phyloP scores from a whole-genome alignment of 2,797 vertebrate genomes.

The Rhynchonycteris naso region DNA sequence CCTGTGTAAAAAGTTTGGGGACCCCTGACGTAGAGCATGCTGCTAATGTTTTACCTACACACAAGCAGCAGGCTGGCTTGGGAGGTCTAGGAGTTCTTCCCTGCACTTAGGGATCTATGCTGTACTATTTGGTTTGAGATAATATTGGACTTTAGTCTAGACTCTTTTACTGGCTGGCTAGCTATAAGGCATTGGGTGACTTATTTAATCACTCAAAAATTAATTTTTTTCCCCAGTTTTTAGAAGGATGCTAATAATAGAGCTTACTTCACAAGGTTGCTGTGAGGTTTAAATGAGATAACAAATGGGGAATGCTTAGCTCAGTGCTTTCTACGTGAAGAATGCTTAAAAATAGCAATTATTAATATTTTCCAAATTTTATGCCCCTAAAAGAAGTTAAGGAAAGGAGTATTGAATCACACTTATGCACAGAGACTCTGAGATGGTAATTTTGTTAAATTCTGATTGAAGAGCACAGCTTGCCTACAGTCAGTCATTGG shows the following conservation, averaged over 20 bases:
- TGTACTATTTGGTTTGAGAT: not conserved
- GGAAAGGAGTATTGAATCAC: slow-evolving; percentile 40
- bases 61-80: not conserved
- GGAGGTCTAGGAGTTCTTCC: fast-evolving
- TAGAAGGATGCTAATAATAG: slow-evolving; percentile 41
- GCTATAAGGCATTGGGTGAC: not conserved
- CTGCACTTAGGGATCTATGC: not conserved
- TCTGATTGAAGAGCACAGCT: slow-evolving; percentile 41
- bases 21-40: no score
- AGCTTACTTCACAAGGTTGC: slow-evolving; percentile 24
- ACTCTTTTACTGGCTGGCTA: not conserved
- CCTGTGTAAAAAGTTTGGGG: no score
- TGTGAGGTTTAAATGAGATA: slow-evolving; percentile 44
- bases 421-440: fast-evolving
- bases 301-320: slow-evolving; percentile 24
- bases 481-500: not conserved
- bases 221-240: not conserved
- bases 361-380: slow-evolving; percentile 76
- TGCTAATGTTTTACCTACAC: not conserved
- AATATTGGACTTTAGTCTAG: not conserved
- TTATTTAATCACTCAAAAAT: not conserved
- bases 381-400: slow-evolving; percentile 47
- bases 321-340: not conserved
- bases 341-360: slow-evolving; percentile 63
- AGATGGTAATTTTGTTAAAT: slow-evolving; percentile 45